Evolutionary conservation across 1,140 invertebrate genomes (phyloP), one percentile per base, ranked within the genome.

Genomic region (Neuroterus valhalla): DNA sequence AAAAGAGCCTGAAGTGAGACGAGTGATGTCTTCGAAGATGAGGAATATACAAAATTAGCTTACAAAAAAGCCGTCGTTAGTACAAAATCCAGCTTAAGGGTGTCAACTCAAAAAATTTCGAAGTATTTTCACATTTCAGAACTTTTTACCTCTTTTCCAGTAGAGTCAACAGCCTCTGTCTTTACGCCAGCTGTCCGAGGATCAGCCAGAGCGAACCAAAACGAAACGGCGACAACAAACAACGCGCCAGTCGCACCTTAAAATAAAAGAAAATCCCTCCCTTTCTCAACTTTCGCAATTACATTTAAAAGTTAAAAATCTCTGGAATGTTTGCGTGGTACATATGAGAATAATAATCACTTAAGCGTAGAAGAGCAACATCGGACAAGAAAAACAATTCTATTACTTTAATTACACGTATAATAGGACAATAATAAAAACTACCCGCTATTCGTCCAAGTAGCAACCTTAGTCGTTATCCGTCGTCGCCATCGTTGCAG

Each of bases 361-460:
- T 52, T 14, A 42, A 15, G 6, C 31, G 52, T 62, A 62, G 55
- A 62, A 62, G 55, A 62, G 23, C 23, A 71, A 71, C 69, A 46
- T 70, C 62, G 67, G 71, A 76, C 44, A 76, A 78, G 70, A 75
- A 74, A 68, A 71, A 70, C 48, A 31, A 74, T 68, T 70, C 71
- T 38, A 38, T 38, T 38, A 38, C 31, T 69, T 74, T 17, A 48
- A 48, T 48, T 48, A 48, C 8, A 62, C n/a, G 55, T 62, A 23
- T 62, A 38, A 10, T 38, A 62, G 31, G 55, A 62, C 26, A 62
- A 62, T 38, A 38, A 31, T 52, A 62, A 38, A 62, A 62, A 26
- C 23, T 62, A 62, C 23, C 55, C 55, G 31, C 55, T 26, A 62
- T 62, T 62, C 15, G 55, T 62, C 23, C 55, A n/a, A 62, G 55